Percentiles rank a stretch among this genome's conserved stretches.
Conservation (phyloP, 2,797 vertebrate genomes). For the Poeciliopsis turneri region DNA sequence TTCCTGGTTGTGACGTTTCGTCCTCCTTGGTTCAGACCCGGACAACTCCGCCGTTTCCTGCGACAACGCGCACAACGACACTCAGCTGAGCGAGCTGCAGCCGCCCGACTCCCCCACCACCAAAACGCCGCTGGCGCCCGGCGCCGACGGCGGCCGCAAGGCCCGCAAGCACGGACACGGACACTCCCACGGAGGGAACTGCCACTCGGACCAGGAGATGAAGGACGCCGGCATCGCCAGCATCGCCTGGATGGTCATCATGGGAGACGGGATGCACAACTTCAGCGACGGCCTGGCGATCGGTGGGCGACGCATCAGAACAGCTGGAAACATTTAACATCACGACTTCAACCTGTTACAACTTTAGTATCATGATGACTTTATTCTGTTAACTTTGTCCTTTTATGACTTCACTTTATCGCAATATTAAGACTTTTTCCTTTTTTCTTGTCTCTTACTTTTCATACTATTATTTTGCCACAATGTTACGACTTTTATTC, state of each 20-base stretch:
- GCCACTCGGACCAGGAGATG: conserved; percentile 96
- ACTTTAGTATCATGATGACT: too few relatives aligned
- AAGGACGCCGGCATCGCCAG: conserved; percentile 96
- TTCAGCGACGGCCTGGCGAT: conserved; percentile 98
- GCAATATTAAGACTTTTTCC: too few relatives aligned
- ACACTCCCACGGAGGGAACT: conserved; percentile 94
- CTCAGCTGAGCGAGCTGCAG: conserved; percentile 88
- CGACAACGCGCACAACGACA: conserved; percentile 88
- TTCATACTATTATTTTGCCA: too few relatives aligned
- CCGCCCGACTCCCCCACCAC: conserved; percentile 86
- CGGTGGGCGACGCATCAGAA: conserved; percentile 72
- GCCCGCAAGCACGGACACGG: conserved; percentile 83
- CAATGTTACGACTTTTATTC: too few relatives aligned
- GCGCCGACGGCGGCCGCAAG: conserved; percentile 62
- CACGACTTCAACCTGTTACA: too few relatives aligned
- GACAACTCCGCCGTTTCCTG: conserved; percentile 83
- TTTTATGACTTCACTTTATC: too few relatives aligned
- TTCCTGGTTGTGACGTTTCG: background rate
- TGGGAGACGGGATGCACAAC: conserved; percentile 99
- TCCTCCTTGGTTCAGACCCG: conserved; percentile 71
- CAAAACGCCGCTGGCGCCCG: conserved; percentile 76
- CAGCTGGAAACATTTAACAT: too few relatives aligned
- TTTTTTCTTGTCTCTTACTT: too few relatives aligned
- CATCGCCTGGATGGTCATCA: conserved; percentile 99
- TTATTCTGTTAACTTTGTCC: too few relatives aligned